phyloP scores from a whole-genome alignment of 2,797 vertebrate species.

The Cuculus canorus region DNA sequence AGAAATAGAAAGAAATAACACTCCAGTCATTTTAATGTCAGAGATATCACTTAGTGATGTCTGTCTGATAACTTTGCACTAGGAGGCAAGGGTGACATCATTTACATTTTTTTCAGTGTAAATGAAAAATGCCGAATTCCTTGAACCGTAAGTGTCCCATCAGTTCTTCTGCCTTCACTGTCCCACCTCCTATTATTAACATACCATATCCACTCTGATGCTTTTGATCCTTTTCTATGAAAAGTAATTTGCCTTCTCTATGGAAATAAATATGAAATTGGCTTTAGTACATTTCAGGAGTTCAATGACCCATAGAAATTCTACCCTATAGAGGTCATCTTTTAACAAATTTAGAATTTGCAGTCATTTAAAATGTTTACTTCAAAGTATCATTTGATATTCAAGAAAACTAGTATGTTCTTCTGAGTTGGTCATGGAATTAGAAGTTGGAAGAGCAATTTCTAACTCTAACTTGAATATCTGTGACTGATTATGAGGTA shows the following conservation, averaged over 20 bases:
- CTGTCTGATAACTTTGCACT: constrained; percentile 74
- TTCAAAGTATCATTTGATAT: constrained; percentile 40
- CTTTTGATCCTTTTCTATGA: constrained; percentile 66
- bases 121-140: constrained; percentile 71
- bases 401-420: background rate
- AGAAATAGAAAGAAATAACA: constrained; percentile 68
- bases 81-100: constrained; percentile 67
- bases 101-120: constrained; percentile 75
- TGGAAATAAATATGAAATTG: constrained; percentile 72
- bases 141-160: constrained; percentile 67
- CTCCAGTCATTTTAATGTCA: constrained; percentile 71
- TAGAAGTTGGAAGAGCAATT: background rate
- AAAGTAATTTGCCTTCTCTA: constrained; percentile 75
- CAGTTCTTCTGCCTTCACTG: constrained; percentile 63
- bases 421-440: background rate
- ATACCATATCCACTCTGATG: constrained; percentile 55
- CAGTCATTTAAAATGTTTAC: constrained; percentile 65
- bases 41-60: constrained; percentile 46
- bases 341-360: constrained; percentile 60
- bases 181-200: constrained; percentile 73
- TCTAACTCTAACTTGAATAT: background rate
- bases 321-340: constrained; percentile 24
- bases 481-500: background rate
- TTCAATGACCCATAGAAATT: constrained; percentile 60
- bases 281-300: constrained; percentile 65